phyloP scores from a whole-genome alignment of 2,797 vertebrate species.

The Centropyge bicolor region DNA sequence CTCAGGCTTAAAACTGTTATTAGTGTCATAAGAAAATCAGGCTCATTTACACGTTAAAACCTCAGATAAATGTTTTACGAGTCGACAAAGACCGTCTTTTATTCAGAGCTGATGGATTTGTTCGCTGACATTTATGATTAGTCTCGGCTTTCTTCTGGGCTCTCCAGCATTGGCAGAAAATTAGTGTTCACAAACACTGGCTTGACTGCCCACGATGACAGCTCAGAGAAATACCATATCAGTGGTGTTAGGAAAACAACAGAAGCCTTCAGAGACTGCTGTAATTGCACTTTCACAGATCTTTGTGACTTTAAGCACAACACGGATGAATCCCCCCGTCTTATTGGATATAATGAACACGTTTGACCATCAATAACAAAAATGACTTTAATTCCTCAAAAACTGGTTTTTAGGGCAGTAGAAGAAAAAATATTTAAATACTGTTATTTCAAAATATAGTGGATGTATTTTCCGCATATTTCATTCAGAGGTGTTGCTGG shows the following conservation, averaged over 20 bases:
- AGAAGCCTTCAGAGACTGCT: background rate
- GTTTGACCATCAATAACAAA: background rate
- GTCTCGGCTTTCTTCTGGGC: conserved; percentile 24
- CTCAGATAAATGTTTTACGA: conserved; percentile 16
- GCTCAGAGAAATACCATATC: conserved; percentile 20
- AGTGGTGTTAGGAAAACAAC: background rate
- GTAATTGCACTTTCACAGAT: background rate
- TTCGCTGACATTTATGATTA: conserved; percentile 22
- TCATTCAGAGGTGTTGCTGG: conserved; percentile 21
- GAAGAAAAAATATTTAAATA: background rate
- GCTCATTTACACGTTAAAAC: conserved; percentile 40
- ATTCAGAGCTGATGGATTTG: background rate
- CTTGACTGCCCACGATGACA: conserved; percentile 6
- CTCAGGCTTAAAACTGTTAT: conserved; percentile 42
- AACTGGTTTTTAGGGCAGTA: background rate
- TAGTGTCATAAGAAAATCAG: conserved; percentile 19
- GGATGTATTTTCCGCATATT: conserved; percentile 16
- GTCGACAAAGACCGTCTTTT: conserved; percentile 15
- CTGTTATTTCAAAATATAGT: background rate
- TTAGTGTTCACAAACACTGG: conserved; percentile 22
- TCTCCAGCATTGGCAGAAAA: conserved; percentile 14
- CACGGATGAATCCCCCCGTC: background rate
- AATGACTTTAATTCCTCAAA: background rate
- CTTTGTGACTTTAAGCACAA: background rate
- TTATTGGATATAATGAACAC: background rate